phyloP scores from a whole-genome alignment of 2,113 vertebrate genomes.

The Orcinus orca region DNA sequence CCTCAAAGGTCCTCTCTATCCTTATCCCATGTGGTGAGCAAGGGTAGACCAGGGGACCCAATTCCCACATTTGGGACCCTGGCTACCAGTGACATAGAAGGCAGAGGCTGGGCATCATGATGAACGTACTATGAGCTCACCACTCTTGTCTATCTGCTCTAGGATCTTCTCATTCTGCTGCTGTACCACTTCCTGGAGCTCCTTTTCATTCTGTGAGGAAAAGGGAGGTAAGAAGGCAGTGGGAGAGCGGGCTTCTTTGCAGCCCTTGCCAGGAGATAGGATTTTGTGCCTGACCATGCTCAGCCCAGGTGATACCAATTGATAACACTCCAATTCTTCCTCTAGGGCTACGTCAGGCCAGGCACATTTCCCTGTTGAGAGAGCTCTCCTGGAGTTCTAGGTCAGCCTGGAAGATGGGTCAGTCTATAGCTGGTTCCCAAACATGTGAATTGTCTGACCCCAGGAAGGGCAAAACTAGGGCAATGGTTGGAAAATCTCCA shows the following conservation, averaged over 20 bases:
- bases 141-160: constrained; percentile 78
- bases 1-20: not conserved
- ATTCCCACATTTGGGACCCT: not conserved
- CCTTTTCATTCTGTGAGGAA: constrained; percentile 77
- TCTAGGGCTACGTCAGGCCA: not conserved
- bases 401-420: constrained; percentile 50
- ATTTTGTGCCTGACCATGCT: not conserved
- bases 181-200: constrained; percentile 80
- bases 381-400: constrained; percentile 44
- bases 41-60: not conserved
- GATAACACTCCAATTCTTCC: not conserved
- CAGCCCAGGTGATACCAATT: not conserved
- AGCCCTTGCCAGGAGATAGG: constrained; percentile 5
- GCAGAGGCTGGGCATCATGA: not conserved
- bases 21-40: not conserved
- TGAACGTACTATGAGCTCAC: constrained; percentile 76
- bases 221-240: not conserved
- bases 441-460: constrained; percentile 60
- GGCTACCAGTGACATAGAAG: not conserved
- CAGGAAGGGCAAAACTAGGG: constrained; percentile 61
- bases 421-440: constrained; percentile 48
- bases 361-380: not conserved
- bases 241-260: constrained; percentile 21
- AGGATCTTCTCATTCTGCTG: constrained; percentile 82
- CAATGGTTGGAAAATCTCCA: constrained; percentile 65